These are phyloP conservation scores for Homalodisca vitripennis DNA, from an alignment of 1,140 invertebrate species.

Conservation along the genomic window DNA sequence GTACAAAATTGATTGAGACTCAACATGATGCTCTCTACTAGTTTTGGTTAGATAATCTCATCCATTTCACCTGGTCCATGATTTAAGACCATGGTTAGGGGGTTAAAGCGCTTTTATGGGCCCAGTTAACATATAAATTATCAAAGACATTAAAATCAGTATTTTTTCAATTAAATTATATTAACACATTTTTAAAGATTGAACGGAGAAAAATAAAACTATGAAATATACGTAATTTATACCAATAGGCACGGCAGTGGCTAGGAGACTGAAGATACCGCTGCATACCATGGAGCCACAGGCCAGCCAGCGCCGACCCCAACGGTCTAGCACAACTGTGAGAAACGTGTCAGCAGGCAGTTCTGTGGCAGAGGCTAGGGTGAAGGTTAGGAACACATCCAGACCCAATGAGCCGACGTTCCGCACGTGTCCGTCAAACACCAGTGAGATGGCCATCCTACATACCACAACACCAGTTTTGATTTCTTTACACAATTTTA, in stretches of 20 bases:
- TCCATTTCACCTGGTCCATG: too few species aligned
- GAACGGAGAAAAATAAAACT: too few species aligned
- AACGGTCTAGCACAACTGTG: slow-evolving; percentile 73
- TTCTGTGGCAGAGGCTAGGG: slow-evolving; percentile 77
- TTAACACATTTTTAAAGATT: too few species aligned
- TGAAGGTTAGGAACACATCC: slow-evolving; percentile 81
- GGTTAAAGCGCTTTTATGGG: too few species aligned
- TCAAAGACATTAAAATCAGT: neutral
- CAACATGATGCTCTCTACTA: too few species aligned
- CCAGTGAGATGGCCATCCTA: slow-evolving; percentile 79
- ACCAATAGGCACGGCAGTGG: slow-evolving; percentile 67
- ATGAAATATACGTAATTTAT: slow-evolving; percentile 40
- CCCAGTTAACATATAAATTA: neutral
- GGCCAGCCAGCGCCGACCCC: slow-evolving; percentile 81
- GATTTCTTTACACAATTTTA: too few species aligned
- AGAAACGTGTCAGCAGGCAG: slow-evolving; percentile 80
- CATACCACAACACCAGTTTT: slow-evolving; percentile 6
- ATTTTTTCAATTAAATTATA: slow-evolving; percentile 6
- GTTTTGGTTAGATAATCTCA: too few species aligned
- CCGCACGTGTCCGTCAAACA: slow-evolving; percentile 84
- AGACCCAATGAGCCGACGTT: slow-evolving; percentile 78
- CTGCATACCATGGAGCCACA: slow-evolving; percentile 75
- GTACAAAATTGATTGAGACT: too few species aligned
- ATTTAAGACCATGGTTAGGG: too few species aligned
- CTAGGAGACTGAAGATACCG: slow-evolving; percentile 76